These are phyloP conservation scores for Bovichtus variegatus DNA, from an alignment of 2,797 vertebrate genomes.

Conservation along the genomic window DNA sequence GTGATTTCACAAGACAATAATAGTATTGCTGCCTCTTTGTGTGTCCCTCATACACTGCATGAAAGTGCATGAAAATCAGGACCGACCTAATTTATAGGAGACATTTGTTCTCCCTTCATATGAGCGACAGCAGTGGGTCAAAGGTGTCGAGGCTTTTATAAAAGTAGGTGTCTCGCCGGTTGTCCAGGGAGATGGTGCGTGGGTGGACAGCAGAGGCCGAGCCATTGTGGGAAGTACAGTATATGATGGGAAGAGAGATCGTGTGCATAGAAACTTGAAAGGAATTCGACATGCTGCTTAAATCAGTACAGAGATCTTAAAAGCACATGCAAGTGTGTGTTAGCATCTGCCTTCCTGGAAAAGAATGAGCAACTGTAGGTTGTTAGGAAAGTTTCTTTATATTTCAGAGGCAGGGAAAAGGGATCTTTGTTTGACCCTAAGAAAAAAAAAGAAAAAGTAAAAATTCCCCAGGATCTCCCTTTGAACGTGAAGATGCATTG, in stretches of 20 bases:
- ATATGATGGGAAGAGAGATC: not conserved
- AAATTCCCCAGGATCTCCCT: not conserved
- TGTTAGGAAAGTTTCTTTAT: not conserved
- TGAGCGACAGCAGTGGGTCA: slow-evolving; percentile 21
- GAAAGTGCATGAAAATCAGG: slow-evolving; percentile 1
- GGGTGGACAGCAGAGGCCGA: slow-evolving; percentile 23
- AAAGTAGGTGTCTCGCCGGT: slow-evolving; percentile 2
- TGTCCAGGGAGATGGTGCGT: not conserved
- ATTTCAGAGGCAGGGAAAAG: not conserved
- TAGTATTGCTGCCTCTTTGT: not conserved
- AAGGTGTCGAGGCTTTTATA: slow-evolving; percentile 9
- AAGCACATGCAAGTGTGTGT: not conserved
- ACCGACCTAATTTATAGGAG: not conserved
- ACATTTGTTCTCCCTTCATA: slow-evolving; percentile 2
- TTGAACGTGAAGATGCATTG: not conserved
- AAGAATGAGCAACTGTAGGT: not conserved
- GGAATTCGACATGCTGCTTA: not conserved
- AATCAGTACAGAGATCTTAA: not conserved
- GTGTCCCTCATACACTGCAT: not conserved
- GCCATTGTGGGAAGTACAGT: not conserved
- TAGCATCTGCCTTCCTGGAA: not conserved
- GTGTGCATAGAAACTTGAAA: not conserved
- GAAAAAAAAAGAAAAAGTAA: not conserved
- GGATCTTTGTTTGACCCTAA: not conserved
- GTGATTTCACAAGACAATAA: not conserved